phyloP scores from a whole-genome alignment of 37 sponge, comb jelly and placozoan species.

The Haliclona indistincta region DNA sequence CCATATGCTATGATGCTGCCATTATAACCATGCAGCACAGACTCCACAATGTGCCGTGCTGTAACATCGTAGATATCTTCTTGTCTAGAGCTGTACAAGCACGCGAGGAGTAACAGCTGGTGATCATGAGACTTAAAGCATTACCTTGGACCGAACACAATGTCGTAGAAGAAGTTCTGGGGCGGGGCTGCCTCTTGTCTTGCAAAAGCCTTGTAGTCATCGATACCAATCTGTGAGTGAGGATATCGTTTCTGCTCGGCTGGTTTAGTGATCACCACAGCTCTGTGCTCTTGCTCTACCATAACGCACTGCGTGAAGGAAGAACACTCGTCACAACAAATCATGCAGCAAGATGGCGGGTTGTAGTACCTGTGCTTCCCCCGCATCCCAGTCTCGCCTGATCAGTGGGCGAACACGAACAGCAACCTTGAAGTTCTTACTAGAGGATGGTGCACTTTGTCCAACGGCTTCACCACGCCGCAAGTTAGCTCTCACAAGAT shows the following conservation, averaged over 20 bases:
- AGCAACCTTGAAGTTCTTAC: constrained; percentile 81
- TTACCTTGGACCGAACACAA: constrained; percentile 5
- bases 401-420: constrained; percentile 82
- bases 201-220: constrained; percentile 54
- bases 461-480: neutral
- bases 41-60: constrained; percentile 59
- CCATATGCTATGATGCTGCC: constrained; percentile 95
- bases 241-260: constrained; percentile 1
- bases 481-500: neutral
- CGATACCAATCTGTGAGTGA: constrained; percentile 39
- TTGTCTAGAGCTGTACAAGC: constrained; percentile 49
- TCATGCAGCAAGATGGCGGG: neutral
- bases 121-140: neutral
- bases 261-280: constrained; percentile 37
- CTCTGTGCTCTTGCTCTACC: constrained; percentile 15
- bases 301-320: constrained; percentile 32
- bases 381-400: constrained; percentile 31
- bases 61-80: constrained; percentile 50
- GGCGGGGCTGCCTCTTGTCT: constrained; percentile 26
- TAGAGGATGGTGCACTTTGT: neutral
- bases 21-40: constrained; percentile 86
- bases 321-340: neutral
- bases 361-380: neutral
- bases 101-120: neutral
- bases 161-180: constrained; percentile 50